These are phyloP conservation scores for Neomorphus geoffroyi DNA, from an alignment of 2,797 vertebrate genomes.

Conservation along the genomic window DNA sequence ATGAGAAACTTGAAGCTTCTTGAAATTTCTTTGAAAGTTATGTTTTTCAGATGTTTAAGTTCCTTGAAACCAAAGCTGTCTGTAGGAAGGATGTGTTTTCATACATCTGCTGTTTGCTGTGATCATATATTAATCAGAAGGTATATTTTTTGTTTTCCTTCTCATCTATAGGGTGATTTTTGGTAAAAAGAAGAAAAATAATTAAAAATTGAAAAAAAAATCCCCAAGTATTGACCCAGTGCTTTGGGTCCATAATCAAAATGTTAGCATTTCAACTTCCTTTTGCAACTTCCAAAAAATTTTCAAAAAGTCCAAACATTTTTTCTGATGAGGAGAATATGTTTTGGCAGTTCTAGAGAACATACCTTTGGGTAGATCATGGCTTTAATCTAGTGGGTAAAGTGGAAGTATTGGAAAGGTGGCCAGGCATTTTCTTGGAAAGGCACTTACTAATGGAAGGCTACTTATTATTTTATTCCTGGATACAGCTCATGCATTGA, in stretches of 20 bases:
- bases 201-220: accelerated
- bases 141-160: neutral
- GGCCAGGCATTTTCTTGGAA: neutral
- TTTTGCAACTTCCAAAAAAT: neutral
- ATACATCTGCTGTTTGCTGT: neutral
- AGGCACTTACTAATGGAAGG: neutral
- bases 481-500: neutral
- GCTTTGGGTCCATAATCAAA: neutral
- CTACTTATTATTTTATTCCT: neutral
- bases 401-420: neutral
- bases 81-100: neutral
- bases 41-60: neutral
- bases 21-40: neutral
- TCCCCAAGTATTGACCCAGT: neutral
- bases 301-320: neutral
- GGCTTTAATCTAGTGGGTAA: neutral
- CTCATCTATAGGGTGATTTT: neutral
- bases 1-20: neutral
- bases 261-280: neutral
- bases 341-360: neutral
- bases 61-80: neutral
- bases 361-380: accelerated
- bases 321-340: neutral
- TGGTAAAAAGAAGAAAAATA: neutral
- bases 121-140: neutral